phyloP scores from a whole-genome alignment of 2,888 invertebrate species.

The Temnothorax rugatulus region DNA sequence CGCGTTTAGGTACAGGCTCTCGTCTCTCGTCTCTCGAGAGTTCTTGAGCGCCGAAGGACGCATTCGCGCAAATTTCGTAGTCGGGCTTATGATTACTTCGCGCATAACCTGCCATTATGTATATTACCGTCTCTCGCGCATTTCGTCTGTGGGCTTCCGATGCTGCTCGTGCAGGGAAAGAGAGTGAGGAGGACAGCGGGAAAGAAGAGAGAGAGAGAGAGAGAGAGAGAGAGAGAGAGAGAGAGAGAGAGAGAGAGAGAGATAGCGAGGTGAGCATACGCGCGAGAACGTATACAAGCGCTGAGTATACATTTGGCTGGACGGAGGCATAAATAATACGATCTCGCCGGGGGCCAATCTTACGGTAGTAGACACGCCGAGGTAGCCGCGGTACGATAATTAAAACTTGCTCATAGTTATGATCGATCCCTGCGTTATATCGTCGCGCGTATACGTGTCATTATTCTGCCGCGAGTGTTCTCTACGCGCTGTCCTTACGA shows the following conservation, averaged over 20 bases:
- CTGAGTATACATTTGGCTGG: conserved; percentile 60
- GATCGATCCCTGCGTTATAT: conserved; percentile 39
- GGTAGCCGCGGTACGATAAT: conserved; percentile 60
- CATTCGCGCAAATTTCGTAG: conserved; percentile 74
- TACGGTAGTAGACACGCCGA: conserved; percentile 52
- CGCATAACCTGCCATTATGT: conserved; percentile 73
- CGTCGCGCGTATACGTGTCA: conserved; percentile 24
- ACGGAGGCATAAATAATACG: conserved; percentile 69
- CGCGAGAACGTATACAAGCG: conserved; percentile 4
- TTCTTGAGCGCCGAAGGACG: conserved; percentile 64
- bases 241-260: neutral
- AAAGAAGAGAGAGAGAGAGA: neutral
- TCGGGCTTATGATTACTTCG: conserved; percentile 76
- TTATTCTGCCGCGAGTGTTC: conserved; percentile 47
- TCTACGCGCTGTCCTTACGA: conserved; percentile 34
- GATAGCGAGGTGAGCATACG: conserved; percentile 3
- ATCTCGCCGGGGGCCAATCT: conserved; percentile 67
- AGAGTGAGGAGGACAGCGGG: neutral
- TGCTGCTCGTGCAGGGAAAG: conserved; percentile 39
- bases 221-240: neutral
- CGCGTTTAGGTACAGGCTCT: conserved; percentile 60
- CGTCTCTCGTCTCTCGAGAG: conserved; percentile 52
- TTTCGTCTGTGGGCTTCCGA: conserved; percentile 71
- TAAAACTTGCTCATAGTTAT: conserved; percentile 56
- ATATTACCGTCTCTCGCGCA: conserved; percentile 76